These are phyloP conservation scores for Sandelia bainsii DNA, from an alignment of 2,797 vertebrate species.

Conservation along the genomic window DNA sequence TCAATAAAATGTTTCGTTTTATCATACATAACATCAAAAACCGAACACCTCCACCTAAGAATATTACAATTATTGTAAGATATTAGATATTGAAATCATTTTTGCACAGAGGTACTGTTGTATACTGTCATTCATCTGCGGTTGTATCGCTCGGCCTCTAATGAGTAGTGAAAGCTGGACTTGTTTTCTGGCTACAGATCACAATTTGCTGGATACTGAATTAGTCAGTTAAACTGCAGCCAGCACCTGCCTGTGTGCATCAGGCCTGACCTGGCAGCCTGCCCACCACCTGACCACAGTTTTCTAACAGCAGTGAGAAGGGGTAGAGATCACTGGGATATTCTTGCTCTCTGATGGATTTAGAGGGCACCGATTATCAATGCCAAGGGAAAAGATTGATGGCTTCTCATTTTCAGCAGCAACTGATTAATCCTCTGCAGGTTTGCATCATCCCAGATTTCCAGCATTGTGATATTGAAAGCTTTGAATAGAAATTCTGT, in stretches of 20 bases:
- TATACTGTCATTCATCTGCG: no score
- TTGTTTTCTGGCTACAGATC: conserved; percentile 18
- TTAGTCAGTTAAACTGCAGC: conserved; percentile 11
- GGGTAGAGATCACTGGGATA: conserved; percentile 51
- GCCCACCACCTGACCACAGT: conserved; percentile 31
- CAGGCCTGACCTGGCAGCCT: conserved; percentile 24
- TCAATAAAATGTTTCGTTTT: no score
- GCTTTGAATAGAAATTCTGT: conserved; percentile 15
- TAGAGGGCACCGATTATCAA: conserved; percentile 37
- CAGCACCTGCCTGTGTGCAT: conserved; percentile 8
- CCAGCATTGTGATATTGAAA: background rate
- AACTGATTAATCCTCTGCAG: conserved; percentile 56
- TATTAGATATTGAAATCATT: no score
- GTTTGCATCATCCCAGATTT: conserved; percentile 38
- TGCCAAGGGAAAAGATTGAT: conserved; percentile 51
- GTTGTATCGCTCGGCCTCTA: background rate
- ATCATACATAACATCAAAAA: no score
- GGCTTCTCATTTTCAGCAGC: conserved; percentile 60
- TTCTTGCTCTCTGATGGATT: conserved; percentile 65
- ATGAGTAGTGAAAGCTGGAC: background rate
- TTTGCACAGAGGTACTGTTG: no score
- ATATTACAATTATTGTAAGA: no score
- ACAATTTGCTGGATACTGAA: background rate
- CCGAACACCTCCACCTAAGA: no score
- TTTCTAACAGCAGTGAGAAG: conserved; percentile 24